Percentiles rank a stretch among this genome's conserved stretches.
These are phyloP conservation scores for Lasioglossum pauxillum DNA, from an alignment of 2,888 invertebrate species.

Conservation along the genomic window DNA sequence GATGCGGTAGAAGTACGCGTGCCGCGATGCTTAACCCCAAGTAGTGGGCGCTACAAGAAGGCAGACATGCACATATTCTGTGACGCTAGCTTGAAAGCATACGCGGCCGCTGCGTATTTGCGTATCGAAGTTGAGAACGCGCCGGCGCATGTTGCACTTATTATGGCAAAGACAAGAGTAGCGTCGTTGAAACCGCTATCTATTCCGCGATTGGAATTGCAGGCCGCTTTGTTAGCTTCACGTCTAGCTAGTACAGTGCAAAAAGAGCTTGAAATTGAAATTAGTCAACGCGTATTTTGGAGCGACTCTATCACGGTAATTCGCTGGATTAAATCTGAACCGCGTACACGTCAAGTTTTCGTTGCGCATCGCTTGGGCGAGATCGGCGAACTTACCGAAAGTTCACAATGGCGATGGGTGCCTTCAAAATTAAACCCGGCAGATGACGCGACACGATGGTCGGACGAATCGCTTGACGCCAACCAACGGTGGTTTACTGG, in stretches of 20 bases:
- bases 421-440: slow-evolving; percentile 11
- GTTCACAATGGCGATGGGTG: slow-evolving; percentile 15
- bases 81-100: background rate
- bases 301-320: slow-evolving; percentile 3
- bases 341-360: background rate
- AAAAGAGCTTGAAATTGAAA: background rate
- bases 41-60: background rate
- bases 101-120: background rate
- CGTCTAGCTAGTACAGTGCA: background rate
- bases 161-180: background rate
- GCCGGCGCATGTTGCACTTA: background rate
- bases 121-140: background rate
- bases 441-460: slow-evolving; percentile 4
- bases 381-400: background rate
- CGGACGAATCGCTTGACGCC: too few species aligned
- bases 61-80: background rate
- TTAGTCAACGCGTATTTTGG: background rate
- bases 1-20: background rate
- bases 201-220: background rate
- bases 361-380: slow-evolving; percentile 10
- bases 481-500: too few species aligned
- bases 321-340: slow-evolving; percentile 4
- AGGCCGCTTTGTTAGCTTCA: background rate
- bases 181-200: slow-evolving; percentile 10
- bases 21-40: background rate